Evolutionary conservation across 2,888 invertebrate species (phyloP), one percentile per base, ranked within the genome.

Genomic region (Keiferia lycopersicella): DNA sequence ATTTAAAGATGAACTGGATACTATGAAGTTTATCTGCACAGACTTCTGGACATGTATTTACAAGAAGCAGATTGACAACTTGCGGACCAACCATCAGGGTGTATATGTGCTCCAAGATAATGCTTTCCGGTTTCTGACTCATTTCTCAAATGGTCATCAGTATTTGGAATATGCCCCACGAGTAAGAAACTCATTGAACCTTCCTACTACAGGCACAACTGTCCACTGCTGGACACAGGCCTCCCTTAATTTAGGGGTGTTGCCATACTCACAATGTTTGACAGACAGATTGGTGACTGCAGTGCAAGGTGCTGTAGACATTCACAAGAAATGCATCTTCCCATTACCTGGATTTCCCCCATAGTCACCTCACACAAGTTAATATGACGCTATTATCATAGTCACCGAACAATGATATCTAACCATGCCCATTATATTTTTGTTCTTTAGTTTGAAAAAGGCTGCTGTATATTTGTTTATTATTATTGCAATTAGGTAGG

Each of bases 1-100:
- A 59, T 98, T 99, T 79, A 98, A 98, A 87, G 98, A 99, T 89
- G 99, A 99, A 86, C 85, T 99, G 63, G 99, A 99, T 77, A 97
- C 97, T 38, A 97, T 99, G 93, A 99, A 99, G 86, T 99, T 99
- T 76, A 97, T 99, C 63, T 99, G 99, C 82, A 99, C 99, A 64
- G 99, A 99, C 81, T 98, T 99, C 81, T 99, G 99, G 99, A 96
- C 96, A n/a, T 95, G 97, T 48, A 94, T 99, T 41, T 99, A 98
- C 83, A 98, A 98, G 78, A 99, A 99, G 83, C 99, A 99, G 91
- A 98, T 99, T 64, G 99, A 99, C 82, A 99, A 99, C 85, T 92
- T 99, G 61, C 91, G 98, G 70, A 99, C 99, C 26, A 99, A 99
- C 87, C 99, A 99, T 84, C 96, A 99, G 89, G 99, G 99, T 11